These are phyloP conservation scores for Ceratina calcarata DNA, from an alignment of 1,140 invertebrate genomes.

Conservation along the genomic window DNA sequence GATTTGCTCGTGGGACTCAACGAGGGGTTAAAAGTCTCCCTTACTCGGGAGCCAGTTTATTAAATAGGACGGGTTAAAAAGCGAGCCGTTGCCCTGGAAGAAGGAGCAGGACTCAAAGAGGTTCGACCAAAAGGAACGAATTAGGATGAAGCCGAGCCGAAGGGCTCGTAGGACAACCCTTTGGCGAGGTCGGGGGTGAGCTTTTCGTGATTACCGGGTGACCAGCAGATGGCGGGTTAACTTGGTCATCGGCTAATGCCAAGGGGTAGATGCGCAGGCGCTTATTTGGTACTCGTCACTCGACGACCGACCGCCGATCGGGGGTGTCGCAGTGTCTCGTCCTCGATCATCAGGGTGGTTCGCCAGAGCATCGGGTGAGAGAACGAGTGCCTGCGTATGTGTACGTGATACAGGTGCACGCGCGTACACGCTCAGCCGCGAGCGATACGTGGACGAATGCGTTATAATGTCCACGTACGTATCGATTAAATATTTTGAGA, in stretches of 20 bases:
- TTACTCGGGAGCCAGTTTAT: not conserved
- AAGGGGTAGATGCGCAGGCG: conserved; percentile 31
- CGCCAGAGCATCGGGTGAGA: conserved; percentile 11
- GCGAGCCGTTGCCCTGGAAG: not conserved
- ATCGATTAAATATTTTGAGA: conserved; percentile 39
- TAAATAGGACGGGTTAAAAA: not conserved
- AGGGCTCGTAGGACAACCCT: conserved; percentile 9
- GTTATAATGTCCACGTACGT: conserved; percentile 64
- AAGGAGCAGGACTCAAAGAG: not conserved
- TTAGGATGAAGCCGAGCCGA: conserved; percentile 14
- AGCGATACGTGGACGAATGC: conserved; percentile 52
- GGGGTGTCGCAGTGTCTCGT: conserved; percentile 25
- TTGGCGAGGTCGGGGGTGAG: not conserved
- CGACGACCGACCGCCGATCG: conserved; percentile 38
- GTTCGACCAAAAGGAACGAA: not conserved
- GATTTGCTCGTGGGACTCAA: no score
- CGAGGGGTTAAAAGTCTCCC: no score
- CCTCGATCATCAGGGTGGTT: conserved; percentile 22
- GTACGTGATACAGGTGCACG: conserved; percentile 1
- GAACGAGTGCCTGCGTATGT: conserved; percentile 12
- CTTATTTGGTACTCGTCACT: not conserved
- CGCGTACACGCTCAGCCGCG: conserved; percentile 42
- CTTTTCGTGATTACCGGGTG: conserved; percentile 30
- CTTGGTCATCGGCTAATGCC: conserved; percentile 23
- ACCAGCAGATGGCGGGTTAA: conserved; percentile 33